These are phyloP conservation scores for Caradrina kadenii DNA, from an alignment of 2,888 invertebrate species.

Conservation along the genomic window DNA sequence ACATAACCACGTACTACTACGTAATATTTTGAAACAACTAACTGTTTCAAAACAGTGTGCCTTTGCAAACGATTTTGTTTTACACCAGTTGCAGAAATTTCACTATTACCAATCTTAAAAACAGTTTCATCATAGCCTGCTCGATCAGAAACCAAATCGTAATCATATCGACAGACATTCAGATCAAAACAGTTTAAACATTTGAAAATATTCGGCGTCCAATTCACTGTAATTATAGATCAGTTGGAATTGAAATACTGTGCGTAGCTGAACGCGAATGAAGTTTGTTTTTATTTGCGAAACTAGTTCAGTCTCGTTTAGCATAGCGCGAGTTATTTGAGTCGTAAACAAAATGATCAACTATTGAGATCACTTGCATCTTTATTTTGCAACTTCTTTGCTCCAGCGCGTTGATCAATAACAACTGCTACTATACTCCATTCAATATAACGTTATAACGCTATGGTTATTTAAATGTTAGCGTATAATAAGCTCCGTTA, in stretches of 20 bases:
- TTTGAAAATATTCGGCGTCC: background rate
- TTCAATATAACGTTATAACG: background rate
- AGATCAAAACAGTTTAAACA: background rate
- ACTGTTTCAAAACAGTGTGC: no score
- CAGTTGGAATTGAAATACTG: conserved; percentile 19
- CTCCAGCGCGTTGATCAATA: background rate
- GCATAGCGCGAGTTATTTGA: conserved; percentile 7
- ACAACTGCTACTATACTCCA: background rate
- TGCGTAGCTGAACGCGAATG: conserved; percentile 3
- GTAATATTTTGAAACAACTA: no score
- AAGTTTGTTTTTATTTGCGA: conserved; percentile 22
- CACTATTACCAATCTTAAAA: background rate
- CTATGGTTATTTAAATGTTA: no score
- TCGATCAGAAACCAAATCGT: background rate
- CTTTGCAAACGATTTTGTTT: background rate
- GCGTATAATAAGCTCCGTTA: no score
- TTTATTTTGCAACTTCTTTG: conserved; percentile 1
- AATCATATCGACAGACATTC: background rate
- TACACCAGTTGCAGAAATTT: background rate
- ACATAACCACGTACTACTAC: no score
- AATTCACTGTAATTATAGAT: conserved; percentile 2
- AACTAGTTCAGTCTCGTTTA: conserved; percentile 38
- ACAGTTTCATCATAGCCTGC: no score
- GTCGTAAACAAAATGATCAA: conserved; percentile 42
- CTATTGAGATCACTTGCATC: conserved; percentile 1